phyloP scores from a whole-genome alignment of 2,113 vertebrate genomes.

The Cynocephalus volans region DNA sequence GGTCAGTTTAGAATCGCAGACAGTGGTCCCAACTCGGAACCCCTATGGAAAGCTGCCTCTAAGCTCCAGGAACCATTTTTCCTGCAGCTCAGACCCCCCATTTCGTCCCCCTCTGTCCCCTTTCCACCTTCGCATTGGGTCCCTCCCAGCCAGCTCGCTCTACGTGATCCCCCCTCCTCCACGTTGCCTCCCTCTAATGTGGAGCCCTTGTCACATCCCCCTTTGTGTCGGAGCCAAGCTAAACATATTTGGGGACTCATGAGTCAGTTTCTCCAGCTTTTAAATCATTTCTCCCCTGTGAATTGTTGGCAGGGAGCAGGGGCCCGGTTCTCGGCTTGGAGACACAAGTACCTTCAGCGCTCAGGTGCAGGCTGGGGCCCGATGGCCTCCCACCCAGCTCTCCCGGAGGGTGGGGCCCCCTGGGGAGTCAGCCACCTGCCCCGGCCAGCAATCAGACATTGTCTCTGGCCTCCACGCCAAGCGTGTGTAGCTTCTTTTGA shows the following conservation, averaged over 20 bases:
- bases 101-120: slow-evolving; percentile 51
- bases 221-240: slow-evolving; percentile 85
- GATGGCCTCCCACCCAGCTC: background rate
- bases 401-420: background rate
- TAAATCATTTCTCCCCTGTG: slow-evolving; percentile 82
- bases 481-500: background rate
- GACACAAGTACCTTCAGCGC: background rate
- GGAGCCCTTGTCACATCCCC: slow-evolving; percentile 73
- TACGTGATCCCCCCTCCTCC: slow-evolving; percentile 62
- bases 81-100: slow-evolving; percentile 35
- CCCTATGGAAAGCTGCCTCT: slow-evolving; percentile 42
- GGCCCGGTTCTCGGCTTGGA: fast-evolving
- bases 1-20: background rate
- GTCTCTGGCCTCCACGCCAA: background rate
- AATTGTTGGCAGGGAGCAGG: slow-evolving; percentile 58
- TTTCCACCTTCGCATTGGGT: slow-evolving; percentile 6
- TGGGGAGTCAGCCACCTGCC: background rate
- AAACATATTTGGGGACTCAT: slow-evolving; percentile 83
- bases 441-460: background rate
- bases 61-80: slow-evolving; percentile 16
- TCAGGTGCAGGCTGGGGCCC: background rate
- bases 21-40: background rate
- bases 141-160: background rate
- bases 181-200: slow-evolving; percentile 70
- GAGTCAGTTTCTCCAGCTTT: slow-evolving; percentile 85